phyloP scores from a whole-genome alignment of 2,797 vertebrate genomes.

The Dendrocincla fuliginosa region DNA sequence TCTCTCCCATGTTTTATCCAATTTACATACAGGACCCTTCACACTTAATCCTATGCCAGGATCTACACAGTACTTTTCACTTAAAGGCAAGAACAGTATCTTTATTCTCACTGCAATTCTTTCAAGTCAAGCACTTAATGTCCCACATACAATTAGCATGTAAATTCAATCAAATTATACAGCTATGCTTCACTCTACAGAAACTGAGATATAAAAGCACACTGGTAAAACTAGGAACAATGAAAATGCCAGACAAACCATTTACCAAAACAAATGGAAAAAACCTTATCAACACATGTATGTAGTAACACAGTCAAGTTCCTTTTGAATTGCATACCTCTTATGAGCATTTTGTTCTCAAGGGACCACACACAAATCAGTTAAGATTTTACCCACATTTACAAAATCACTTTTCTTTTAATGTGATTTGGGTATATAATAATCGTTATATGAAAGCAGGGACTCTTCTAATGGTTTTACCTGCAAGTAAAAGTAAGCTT shows the following conservation, averaged over 20 bases:
- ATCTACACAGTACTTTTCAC: neutral
- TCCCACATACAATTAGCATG: neutral
- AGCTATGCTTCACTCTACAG: conserved; percentile 25
- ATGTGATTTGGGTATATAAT: neutral
- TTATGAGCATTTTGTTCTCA: neutral
- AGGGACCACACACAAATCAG: neutral
- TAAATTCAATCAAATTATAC: conserved; percentile 9
- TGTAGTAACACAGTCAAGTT: neutral
- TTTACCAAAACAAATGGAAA: neutral
- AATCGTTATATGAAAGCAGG: neutral
- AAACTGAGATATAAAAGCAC: conserved; percentile 12
- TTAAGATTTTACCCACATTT: neutral
- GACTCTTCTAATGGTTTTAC: neutral
- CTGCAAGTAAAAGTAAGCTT: neutral
- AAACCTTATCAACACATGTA: neutral
- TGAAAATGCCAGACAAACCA: neutral
- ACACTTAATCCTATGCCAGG: neutral
- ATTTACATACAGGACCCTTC: conserved; percentile 7
- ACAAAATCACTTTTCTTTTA: neutral
- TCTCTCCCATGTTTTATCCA: neutral
- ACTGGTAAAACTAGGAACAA: conserved; percentile 3
- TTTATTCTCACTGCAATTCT: conserved; percentile 53
- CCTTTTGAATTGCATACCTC: neutral
- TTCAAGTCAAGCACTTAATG: neutral
- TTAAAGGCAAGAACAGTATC: conserved; percentile 8